phyloP scores from a whole-genome alignment of 2,797 vertebrate species.

The Poeciliopsis turneri region DNA sequence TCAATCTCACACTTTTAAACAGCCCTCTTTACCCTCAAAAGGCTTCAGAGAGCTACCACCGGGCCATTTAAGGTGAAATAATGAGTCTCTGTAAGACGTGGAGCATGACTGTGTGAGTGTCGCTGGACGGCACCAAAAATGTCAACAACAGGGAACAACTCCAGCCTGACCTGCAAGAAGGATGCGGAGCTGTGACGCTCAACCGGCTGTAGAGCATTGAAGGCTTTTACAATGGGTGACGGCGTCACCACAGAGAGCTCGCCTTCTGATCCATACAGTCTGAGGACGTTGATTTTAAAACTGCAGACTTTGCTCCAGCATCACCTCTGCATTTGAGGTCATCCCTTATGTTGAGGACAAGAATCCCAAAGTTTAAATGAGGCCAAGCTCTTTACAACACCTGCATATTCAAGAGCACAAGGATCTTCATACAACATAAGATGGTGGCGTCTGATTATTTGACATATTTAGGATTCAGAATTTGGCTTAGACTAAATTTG shows the following conservation, averaged over 20 bases:
- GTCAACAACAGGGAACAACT: slow-evolving; percentile 36
- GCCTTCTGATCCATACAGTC: slow-evolving; percentile 48
- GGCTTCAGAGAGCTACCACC: slow-evolving; percentile 10
- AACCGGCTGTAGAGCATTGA: slow-evolving; percentile 35
- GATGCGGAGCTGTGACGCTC: slow-evolving; percentile 55
- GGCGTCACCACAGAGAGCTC: slow-evolving; percentile 51
- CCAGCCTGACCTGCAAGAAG: slow-evolving; percentile 35
- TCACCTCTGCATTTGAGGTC: neutral
- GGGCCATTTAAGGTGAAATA: slow-evolving; percentile 31
- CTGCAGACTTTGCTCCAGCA: slow-evolving; percentile 13
- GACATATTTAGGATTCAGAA: neutral
- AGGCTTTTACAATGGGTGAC: slow-evolving; percentile 59
- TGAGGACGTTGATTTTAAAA: slow-evolving; percentile 44
- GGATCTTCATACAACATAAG: neutral
- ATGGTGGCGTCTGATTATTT: neutral
- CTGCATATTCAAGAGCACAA: neutral
- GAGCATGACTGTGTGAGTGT: slow-evolving; percentile 31
- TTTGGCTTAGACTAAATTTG: neutral
- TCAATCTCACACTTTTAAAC: slow-evolving; percentile 31
- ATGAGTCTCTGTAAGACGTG: slow-evolving; percentile 12
- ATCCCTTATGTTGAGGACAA: neutral
- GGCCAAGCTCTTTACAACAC: neutral
- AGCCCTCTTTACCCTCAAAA: slow-evolving; percentile 2
- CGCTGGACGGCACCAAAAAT: slow-evolving; percentile 23
- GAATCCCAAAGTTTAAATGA: neutral